A percentile compares a stretch with the other conserved stretches of the same genome.
These are phyloP conservation scores for Rhogogaster chlorosoma DNA, from an alignment of 2,888 invertebrate species.

Conservation along the genomic window DNA sequence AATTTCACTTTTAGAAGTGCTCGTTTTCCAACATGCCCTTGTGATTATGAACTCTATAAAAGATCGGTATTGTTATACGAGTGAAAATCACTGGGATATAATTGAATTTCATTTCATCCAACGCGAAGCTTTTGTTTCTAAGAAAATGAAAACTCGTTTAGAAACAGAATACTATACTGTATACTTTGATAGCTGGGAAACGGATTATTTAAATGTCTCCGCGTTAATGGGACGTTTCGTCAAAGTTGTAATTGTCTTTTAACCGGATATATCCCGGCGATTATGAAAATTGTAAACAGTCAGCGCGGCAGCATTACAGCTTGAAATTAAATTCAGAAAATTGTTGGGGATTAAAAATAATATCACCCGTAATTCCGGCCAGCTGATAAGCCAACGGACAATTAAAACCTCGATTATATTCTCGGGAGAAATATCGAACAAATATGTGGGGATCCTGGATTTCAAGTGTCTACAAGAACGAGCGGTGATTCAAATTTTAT, in stretches of 20 bases:
- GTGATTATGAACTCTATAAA: background rate
- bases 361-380: background rate
- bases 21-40: background rate
- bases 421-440: background rate
- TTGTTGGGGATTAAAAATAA: background rate
- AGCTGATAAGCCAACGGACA: background rate
- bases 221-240: constrained; percentile 22
- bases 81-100: background rate
- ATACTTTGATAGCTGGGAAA: constrained; percentile 8
- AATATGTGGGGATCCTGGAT: background rate
- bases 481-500: background rate
- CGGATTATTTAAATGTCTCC: constrained; percentile 14
- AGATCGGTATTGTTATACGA: background rate
- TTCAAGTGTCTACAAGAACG: background rate
- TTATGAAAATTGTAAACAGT: constrained; percentile 1
- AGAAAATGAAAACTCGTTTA: background rate
- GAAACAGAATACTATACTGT: background rate
- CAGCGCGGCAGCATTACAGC: background rate
- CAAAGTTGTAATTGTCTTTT: constrained; percentile 22
- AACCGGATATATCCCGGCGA: constrained; percentile 10
- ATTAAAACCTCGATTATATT: background rate
- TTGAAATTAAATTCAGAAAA: background rate
- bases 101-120: background rate
- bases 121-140: background rate
- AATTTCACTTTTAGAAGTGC: background rate